phyloP scores from a whole-genome alignment of 2,888 invertebrate species.

The Volucella inflata region DNA sequence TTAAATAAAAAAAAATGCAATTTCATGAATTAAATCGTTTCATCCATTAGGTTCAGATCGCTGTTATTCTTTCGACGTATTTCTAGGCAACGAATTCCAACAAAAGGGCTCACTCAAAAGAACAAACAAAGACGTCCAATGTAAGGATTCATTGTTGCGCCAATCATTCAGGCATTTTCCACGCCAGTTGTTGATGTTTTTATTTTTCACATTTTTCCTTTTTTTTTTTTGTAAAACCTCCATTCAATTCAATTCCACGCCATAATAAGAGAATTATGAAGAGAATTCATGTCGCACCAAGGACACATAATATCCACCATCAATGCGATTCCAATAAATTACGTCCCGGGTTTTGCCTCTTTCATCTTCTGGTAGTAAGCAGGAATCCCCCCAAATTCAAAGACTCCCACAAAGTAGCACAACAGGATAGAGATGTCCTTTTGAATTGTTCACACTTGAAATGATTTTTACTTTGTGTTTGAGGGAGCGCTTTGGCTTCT shows the following conservation, averaged over 20 bases:
- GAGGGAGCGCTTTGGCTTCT: conserved; percentile 12
- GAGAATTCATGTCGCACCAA: conserved; percentile 48
- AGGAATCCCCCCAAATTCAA: conserved; percentile 21
- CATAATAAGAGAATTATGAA: conserved; percentile 66
- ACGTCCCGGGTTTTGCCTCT: conserved; percentile 7
- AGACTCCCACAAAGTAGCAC: conserved; percentile 4
- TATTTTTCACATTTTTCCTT: conserved; percentile 1
- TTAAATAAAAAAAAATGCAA: no score
- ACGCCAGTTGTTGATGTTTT: conserved; percentile 37
- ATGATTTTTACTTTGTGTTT: conserved; percentile 22
- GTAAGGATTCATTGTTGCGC: background rate
- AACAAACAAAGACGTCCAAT: no score
- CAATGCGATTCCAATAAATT: conserved; percentile 70
- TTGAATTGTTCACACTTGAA: conserved; percentile 63
- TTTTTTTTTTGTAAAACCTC: conserved; percentile 34
- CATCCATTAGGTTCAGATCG: no score
- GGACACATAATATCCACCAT: conserved; percentile 47
- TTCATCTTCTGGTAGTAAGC: conserved; percentile 15
- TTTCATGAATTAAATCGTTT: no score
- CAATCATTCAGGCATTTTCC: conserved; percentile 34
- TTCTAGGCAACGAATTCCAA: no score
- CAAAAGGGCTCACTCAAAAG: no score
- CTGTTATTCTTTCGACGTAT: no score
- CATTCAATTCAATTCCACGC: conserved; percentile 13
- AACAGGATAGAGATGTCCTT: conserved; percentile 65